phyloP scores from a whole-genome alignment of 2,113 vertebrate species.

The Ariopsis seemanni region DNA sequence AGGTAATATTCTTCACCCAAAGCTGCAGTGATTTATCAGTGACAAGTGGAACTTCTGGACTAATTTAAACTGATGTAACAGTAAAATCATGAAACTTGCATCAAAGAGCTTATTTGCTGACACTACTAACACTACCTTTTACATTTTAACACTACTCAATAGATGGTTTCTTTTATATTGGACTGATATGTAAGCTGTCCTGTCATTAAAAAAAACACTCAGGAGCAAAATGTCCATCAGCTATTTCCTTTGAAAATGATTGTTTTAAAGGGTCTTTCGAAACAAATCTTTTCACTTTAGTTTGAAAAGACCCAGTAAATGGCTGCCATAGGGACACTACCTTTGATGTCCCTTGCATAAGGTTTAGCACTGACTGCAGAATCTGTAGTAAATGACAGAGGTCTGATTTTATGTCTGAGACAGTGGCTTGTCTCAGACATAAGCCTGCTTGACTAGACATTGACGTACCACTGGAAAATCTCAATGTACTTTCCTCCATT shows the following conservation, averaged over 20 bases:
- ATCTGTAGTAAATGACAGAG: not conserved
- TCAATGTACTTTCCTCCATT: not conserved
- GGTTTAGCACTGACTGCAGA: not conserved
- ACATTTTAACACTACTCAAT: no score
- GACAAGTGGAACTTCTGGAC: no score
- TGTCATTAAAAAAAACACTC: not conserved
- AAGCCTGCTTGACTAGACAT: not conserved
- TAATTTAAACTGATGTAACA: not conserved
- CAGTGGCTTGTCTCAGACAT: not conserved
- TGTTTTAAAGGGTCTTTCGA: no score
- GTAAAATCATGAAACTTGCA: not conserved
- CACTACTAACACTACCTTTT: not conserved
- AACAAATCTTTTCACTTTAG: no score
- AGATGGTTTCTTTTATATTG: no score
- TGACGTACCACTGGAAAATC: not conserved
- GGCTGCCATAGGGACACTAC: not conserved
- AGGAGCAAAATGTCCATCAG: no score
- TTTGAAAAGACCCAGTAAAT: not conserved
- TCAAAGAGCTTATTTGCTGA: no score
- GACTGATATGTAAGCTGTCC: no score
- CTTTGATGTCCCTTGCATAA: no score
- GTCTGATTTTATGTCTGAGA: not conserved
- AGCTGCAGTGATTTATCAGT: no score
- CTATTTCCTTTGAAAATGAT: no score
- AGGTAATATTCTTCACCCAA: slow-evolving; percentile 64